A percentile compares a stretch with the other conserved stretches of the same genome.
Evolutionary conservation across 2,113 vertebrate genomes (phyloP).

Genomic region (Amia ocellicauda): DNA sequence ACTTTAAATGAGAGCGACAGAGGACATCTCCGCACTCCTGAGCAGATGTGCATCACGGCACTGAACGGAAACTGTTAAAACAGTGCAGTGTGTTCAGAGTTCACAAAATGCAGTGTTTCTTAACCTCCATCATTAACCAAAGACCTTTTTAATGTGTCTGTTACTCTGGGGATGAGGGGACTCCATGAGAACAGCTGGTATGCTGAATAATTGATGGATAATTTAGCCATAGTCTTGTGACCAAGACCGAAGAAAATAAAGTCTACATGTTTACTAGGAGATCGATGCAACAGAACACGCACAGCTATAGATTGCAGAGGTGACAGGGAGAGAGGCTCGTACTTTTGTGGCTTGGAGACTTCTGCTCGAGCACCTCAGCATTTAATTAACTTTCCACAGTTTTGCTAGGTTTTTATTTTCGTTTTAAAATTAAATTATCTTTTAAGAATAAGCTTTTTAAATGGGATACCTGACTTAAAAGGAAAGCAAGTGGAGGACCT

Average conservation of each 20-base stretch:
- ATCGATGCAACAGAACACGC: slow-evolving; percentile 13
- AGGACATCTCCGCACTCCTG: not conserved
- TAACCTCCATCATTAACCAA: slow-evolving; percentile 22
- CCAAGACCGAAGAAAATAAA: slow-evolving; percentile 16
- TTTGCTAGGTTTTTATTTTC: not conserved
- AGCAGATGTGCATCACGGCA: not conserved
- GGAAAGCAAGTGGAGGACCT: slow-evolving; percentile 9
- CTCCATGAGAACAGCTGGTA: slow-evolving; percentile 24
- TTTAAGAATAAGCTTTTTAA: not conserved
- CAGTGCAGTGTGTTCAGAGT: not conserved
- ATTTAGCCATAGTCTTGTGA: slow-evolving; percentile 30
- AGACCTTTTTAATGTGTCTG: slow-evolving; percentile 25
- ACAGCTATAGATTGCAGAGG: not conserved
- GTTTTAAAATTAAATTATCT: not conserved
- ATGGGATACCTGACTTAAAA: slow-evolving; percentile 21
- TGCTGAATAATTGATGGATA: slow-evolving; percentile 40
- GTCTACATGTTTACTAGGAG: slow-evolving; percentile 25
- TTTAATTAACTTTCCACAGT: not conserved
- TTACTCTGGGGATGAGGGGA: slow-evolving; percentile 26
- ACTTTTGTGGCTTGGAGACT: not conserved
- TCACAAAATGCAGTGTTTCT: not conserved
- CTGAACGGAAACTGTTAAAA: slow-evolving; percentile 9
- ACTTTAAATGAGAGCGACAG: slow-evolving; percentile 13
- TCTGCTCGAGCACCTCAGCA: not conserved
- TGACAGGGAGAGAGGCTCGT: not conserved